Evolutionary conservation across 1,140 invertebrate genomes (phyloP).

Genomic region (Oryzaephilus surinamensis): DNA sequence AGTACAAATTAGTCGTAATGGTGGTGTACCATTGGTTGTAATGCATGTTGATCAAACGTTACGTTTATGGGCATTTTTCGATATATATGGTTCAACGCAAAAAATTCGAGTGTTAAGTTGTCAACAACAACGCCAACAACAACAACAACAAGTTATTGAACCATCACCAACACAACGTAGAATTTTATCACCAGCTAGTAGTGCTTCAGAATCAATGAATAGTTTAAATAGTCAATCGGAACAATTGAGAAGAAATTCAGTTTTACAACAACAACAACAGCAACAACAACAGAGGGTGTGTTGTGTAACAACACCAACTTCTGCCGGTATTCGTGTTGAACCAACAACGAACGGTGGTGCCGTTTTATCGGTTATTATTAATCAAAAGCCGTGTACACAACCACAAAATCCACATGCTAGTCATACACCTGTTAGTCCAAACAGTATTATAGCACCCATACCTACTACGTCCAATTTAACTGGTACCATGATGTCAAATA

Average conservation of each 20-base stretch:
- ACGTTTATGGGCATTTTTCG: slow-evolving; percentile 88
- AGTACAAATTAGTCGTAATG: slow-evolving; percentile 82
- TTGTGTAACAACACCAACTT: slow-evolving; percentile 31
- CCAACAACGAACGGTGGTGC: slow-evolving; percentile 52
- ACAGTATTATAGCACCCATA: slow-evolving; percentile 17
- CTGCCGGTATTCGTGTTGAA: slow-evolving; percentile 51
- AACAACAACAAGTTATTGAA: too few species aligned
- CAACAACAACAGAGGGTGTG: slow-evolving; percentile 37
- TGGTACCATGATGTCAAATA: slow-evolving; percentile 43
- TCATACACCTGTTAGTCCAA: slow-evolving; percentile 17
- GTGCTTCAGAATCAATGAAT: slow-evolving; percentile 41
- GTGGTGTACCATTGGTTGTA: slow-evolving; percentile 64
- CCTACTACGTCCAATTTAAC: slow-evolving; percentile 27
- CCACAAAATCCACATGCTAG: slow-evolving; percentile 33
- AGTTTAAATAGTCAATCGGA: slow-evolving; percentile 38
- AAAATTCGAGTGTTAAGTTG: slow-evolving; percentile 62
- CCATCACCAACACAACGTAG: slow-evolving; percentile 34
- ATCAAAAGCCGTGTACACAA: slow-evolving; percentile 50
- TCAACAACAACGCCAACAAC: too few species aligned
- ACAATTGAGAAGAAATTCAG: slow-evolving; percentile 32
- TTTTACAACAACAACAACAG: slow-evolving; percentile 18
- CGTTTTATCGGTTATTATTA: slow-evolving; percentile 68
- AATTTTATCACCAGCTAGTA: slow-evolving; percentile 28
- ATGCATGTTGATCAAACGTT: slow-evolving; percentile 92
- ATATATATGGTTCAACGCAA: slow-evolving; percentile 89